These are phyloP conservation scores for Melipona bicolor DNA, from an alignment of 2,888 invertebrate species.

Conservation along the genomic window DNA sequence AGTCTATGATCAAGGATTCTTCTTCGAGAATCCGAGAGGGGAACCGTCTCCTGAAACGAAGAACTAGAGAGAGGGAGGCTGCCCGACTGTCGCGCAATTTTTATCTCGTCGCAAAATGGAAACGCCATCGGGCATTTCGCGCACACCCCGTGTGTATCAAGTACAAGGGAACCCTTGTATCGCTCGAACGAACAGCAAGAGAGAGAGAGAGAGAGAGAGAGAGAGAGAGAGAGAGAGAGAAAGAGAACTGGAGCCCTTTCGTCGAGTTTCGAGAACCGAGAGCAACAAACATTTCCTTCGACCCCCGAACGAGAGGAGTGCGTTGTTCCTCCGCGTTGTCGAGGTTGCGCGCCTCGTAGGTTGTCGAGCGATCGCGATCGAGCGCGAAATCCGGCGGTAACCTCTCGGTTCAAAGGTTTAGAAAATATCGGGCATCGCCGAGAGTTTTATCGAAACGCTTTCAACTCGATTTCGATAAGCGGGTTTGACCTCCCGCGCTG, in stretches of 20 bases:
- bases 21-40: background rate
- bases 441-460: slow-evolving; percentile 11
- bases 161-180: slow-evolving; percentile 59
- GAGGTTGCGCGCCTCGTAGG: background rate
- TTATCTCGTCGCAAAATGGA: slow-evolving; percentile 62
- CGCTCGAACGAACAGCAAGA: background rate
- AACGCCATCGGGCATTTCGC: slow-evolving; percentile 68
- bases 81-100: slow-evolving; percentile 46
- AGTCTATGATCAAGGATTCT: background rate
- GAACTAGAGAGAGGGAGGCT: slow-evolving; percentile 12
- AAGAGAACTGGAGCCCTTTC: background rate
- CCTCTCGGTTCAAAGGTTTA: slow-evolving; percentile 6
- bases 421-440: background rate
- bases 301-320: background rate
- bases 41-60: background rate
- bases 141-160: slow-evolving; percentile 48
- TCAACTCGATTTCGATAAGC: slow-evolving; percentile 18
- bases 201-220: background rate
- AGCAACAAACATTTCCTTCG: background rate
- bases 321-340: background rate
- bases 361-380: background rate
- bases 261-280: background rate
- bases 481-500: slow-evolving; percentile 21
- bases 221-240: background rate
- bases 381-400: background rate